Conservation (phyloP, 2,113 vertebrate species). For the Pleuronectes platessa region DNA sequence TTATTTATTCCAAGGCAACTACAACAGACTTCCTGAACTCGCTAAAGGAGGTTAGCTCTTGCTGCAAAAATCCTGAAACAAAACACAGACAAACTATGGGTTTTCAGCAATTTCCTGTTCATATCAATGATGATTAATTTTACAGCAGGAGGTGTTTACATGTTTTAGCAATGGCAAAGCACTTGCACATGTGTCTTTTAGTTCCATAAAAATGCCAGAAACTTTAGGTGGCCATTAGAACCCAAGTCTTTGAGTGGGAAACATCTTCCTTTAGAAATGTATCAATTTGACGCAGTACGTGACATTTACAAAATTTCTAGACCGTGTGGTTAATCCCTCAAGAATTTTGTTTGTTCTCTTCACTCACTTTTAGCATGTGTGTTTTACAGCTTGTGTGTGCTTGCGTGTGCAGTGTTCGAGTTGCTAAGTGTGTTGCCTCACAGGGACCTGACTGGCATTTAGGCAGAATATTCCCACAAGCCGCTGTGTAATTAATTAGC, state of each 20-base stretch:
- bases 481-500: slow-evolving; percentile 90
- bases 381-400: slow-evolving; percentile 29
- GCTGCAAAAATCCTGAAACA: too few species aligned
- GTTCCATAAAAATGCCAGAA: too few species aligned
- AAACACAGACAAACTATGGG: too few species aligned
- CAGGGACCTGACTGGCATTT: slow-evolving; percentile 80
- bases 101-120: background rate
- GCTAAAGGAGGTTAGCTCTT: too few species aligned
- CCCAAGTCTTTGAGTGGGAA: background rate
- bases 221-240: background rate
- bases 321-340: background rate
- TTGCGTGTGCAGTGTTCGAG: slow-evolving; percentile 33
- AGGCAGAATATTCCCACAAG: slow-evolving; percentile 86
- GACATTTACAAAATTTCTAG: background rate
- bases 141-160: background rate
- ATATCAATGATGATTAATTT: background rate
- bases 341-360: background rate
- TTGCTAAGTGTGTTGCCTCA: slow-evolving; percentile 75
- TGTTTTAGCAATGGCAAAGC: too few species aligned
- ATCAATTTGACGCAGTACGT: background rate
- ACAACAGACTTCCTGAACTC: background rate
- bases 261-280: background rate
- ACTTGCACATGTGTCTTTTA: too few species aligned
- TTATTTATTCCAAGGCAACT: too few species aligned
- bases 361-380: slow-evolving; percentile 2